Evolutionary conservation across 2,797 vertebrate genomes (phyloP), one percentile per base, ranked within the genome.

Genomic region (Sylvia borin): DNA sequence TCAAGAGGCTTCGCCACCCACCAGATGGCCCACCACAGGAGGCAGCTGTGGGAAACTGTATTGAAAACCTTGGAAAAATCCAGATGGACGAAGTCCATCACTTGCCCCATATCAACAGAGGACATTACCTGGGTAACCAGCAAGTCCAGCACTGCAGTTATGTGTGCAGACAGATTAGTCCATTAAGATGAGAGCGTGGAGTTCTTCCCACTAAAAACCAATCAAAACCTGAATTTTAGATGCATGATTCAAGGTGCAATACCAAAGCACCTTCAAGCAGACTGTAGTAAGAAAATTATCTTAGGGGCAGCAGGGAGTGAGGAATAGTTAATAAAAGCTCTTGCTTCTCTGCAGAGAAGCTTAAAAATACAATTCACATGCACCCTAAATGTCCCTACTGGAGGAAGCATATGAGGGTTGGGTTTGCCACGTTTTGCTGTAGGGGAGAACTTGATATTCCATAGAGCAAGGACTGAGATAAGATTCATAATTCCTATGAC

Each of bases 11-110:
- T 73, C 40, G 54, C 48, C 61, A 62, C 7, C 8, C 29, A 29
- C 14, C 9, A 4, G 53, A 43, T 0, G 0, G 32, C 22, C 15
- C 36, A 61, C 22, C 34, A n/a, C 16, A 50, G 32, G 53, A 55
- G 29, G 16, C 1, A 0, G 34, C 34, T 43, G 6, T 50, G 32
- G 77, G 60, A 87, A 61, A 60, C 7, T 1, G 0, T 18, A 29
- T 29, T 53, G 38, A 58, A 88, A 58, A 19, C 24, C 9, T 66
- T 40, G 47, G 76, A 53, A 53, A 88, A 80, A 60, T 18, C 31
- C 61, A 47, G 31, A 31, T 9, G 45, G 68, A 45, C 38, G 40
- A 27, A 16, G 32, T 31, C 21, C 54, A 67, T 17, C 9, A 16
- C 48, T 62, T 4, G 1, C 34, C 24, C 31, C 38, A 36, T 26